These are phyloP conservation scores for Serrognathus titanus DNA, from an alignment of 2,888 invertebrate genomes.

Conservation along the genomic window DNA sequence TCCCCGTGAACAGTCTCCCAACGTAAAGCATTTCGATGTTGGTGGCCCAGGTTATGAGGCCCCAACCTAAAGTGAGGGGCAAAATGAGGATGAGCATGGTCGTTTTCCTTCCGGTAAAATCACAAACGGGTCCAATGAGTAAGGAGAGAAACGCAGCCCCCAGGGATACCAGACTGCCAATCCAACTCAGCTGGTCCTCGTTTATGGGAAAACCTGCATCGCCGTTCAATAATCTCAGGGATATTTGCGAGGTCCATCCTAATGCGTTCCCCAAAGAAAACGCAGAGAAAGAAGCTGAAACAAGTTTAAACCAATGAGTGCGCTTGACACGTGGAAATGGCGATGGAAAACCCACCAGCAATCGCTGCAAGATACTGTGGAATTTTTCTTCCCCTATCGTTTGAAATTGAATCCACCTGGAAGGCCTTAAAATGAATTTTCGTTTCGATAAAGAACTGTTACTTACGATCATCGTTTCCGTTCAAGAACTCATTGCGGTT, in stretches of 20 bases:
- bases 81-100: constrained; percentile 60
- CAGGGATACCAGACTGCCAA: constrained; percentile 62
- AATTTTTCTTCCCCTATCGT: constrained; percentile 46
- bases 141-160: constrained; percentile 69
- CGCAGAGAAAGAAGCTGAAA: constrained; percentile 69
- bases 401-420: not conserved
- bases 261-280: constrained; percentile 68
- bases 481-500: no score
- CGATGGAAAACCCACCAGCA: constrained; percentile 46
- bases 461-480: no score
- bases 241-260: constrained; percentile 70
- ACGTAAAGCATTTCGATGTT: constrained; percentile 58
- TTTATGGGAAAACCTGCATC: constrained; percentile 57
- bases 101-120: constrained; percentile 63
- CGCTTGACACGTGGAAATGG: no score
- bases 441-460: no score
- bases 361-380: constrained; percentile 63
- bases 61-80: constrained; percentile 70
- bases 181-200: constrained; percentile 61
- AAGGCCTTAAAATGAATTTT: not conserved
- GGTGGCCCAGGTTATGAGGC: constrained; percentile 62
- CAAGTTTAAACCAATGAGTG: not conserved
- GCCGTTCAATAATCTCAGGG: constrained; percentile 44
- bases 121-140: constrained; percentile 66
- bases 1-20: constrained; percentile 65